Percentiles rank a stretch among this genome's conserved stretches.
phyloP scores from a whole-genome alignment of 2,888 invertebrate species.

The Gerris lacustris region DNA sequence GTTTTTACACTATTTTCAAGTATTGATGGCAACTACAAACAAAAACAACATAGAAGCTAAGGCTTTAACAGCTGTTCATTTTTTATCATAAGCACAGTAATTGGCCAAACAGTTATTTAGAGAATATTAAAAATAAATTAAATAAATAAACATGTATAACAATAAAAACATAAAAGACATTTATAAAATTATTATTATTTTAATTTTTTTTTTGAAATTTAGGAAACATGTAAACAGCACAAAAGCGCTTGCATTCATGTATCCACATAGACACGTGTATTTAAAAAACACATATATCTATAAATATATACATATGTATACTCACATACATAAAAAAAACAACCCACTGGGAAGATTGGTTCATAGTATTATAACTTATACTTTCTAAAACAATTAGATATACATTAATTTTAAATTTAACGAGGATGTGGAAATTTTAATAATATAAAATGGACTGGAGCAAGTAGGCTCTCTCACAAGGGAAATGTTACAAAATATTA shows the following conservation, averaged over 20 bases:
- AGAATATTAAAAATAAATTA: background rate
- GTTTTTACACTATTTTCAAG: slow-evolving; percentile 4
- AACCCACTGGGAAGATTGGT: background rate
- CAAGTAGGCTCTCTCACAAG: no score
- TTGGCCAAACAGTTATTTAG: background rate
- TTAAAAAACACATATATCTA: background rate
- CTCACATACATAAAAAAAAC: slow-evolving; percentile 1
- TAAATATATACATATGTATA: background rate
- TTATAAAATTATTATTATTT: background rate
- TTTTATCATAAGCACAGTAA: slow-evolving; percentile 2
- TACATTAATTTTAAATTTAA: no score
- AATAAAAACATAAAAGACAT: background rate
- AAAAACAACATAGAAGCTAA: slow-evolving; percentile 12
- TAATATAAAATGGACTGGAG: no score
- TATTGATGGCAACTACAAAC: background rate
- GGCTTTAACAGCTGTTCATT: slow-evolving; percentile 3
- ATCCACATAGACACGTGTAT: background rate
- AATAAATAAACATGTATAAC: background rate
- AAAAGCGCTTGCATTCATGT: background rate
- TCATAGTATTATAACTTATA: no score
- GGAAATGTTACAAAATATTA: no score
- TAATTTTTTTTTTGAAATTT: no score
- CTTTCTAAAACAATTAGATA: no score
- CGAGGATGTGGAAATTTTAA: no score
- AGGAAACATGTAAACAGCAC: no score